Base-by-base conservation (phyloP, 2,888 invertebrate species). In the Protophormia terraenovae region DNA sequence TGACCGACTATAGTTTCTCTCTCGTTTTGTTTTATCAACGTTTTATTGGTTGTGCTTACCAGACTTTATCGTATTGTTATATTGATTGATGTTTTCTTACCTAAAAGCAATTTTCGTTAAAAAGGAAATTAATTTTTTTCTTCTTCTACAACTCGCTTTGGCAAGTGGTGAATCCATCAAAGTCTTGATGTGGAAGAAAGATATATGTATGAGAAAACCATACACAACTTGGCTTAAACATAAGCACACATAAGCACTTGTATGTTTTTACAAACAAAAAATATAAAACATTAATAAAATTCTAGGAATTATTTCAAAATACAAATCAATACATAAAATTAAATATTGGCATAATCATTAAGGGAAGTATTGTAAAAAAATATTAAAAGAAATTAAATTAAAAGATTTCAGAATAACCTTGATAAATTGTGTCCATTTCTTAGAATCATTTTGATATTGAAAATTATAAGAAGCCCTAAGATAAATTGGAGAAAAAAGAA, bases 51-150 rank as follows among this genome's bases (percentile, higher is more conserved):
- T 69, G 27, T 24, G 71, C 58, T 32, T n/a, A 62, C 41, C 45
- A 72, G 79, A 69, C 45, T 72, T 80, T 78, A 60, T 71, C 58
- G 62, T 67, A 71, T 75, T 84, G 71, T 80, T 78, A 38, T 75
- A 85, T 78, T 81, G 81, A 85, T 85, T 85, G 84, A 85, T 85
- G 84, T 85, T 69, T 73, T 82, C 81, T 81, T 84, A 69, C 73
- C 77, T 75, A 78, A 85, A 85, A 82, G 81, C 84, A 71, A 85
- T 85, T 85, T 82, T 69, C 73, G 62, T 64, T 77, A 73, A 85
- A 73, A 81, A 84, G 78, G 78, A 82, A 78, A 78, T 82, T 78
- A 78, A 75, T 76, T 82, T 75, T 60, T 75, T 71, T 53, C 14
- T 29, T 14, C 7, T 75, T 16, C 22, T 47, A 2, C 41, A 27